phyloP scores from a whole-genome alignment of 2,113 vertebrate species.

The Globicephala melas region DNA sequence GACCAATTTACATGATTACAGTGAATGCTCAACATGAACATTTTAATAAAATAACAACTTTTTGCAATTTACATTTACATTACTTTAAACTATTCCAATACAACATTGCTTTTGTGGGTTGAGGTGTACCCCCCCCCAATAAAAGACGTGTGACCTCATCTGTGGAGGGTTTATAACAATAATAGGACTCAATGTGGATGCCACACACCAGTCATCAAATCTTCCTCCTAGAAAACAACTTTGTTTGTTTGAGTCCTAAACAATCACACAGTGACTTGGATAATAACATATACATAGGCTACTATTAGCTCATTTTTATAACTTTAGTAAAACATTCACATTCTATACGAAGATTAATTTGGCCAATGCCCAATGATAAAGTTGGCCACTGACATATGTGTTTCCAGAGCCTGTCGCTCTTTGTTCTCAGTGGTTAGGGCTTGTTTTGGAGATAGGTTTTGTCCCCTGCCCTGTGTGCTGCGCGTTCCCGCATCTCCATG shows the following conservation, averaged over 20 bases:
- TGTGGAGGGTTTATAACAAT: neutral
- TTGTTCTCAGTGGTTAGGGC: accelerated
- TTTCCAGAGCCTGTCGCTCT: neutral
- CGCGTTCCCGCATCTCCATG: accelerated
- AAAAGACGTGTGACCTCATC: accelerated
- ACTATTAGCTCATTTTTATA: neutral
- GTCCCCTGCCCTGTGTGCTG: too few species aligned
- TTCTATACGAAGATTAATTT: neutral
- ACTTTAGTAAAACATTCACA: accelerated
- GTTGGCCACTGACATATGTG: neutral
- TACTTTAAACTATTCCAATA: neutral
- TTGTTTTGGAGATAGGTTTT: neutral
- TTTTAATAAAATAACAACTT: neutral
- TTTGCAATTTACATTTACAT: neutral
- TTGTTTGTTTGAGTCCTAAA: neutral
- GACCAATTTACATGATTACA: neutral
- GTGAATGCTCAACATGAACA: neutral
- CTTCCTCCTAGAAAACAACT: neutral
- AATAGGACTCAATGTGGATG: accelerated
- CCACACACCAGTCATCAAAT: accelerated
- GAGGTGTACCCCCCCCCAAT: too few species aligned
- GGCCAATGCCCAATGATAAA: neutral
- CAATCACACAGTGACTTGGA: too few species aligned
- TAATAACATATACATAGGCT: accelerated
- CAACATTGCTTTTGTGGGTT: neutral